Evolutionary conservation across 2,888 invertebrate species (phyloP).

Genomic region (Dioctria rufipes): DNA sequence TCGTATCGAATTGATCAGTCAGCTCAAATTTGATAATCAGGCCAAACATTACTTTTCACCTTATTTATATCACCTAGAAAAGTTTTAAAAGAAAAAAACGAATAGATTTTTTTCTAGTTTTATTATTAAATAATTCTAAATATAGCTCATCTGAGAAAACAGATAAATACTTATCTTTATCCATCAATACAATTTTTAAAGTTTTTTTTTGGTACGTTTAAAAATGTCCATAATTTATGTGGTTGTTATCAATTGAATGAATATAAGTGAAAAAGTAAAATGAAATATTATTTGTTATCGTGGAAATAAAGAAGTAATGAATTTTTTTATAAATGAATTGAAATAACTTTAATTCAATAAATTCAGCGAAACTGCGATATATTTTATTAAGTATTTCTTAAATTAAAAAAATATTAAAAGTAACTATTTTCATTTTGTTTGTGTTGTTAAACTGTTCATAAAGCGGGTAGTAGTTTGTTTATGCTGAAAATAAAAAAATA

Average conservation of each 20-base stretch:
- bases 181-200: conserved; percentile 11
- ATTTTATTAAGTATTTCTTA: conserved; percentile 30
- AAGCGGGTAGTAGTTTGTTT: neutral
- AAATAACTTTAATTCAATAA: neutral
- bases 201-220: neutral
- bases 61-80: too few relatives aligned
- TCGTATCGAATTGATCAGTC: too few relatives aligned
- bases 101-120: conserved; percentile 30
- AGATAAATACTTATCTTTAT: conserved; percentile 16
- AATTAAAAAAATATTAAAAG: conserved; percentile 35
- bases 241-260: conserved; percentile 24
- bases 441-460: conserved; percentile 14
- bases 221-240: conserved; percentile 1
- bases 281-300: neutral
- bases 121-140: conserved; percentile 49
- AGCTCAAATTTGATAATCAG: too few relatives aligned
- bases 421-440: conserved; percentile 26
- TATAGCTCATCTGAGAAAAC: conserved; percentile 32
- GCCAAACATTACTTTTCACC: too few relatives aligned
- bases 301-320: too few relatives aligned
- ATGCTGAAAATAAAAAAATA: neutral
- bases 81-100: too few relatives aligned
- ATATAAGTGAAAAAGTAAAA: neutral
- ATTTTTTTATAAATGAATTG: too few relatives aligned
- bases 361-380: neutral